Base-by-base conservation (phyloP, 2,888 invertebrate genomes). In the Mimas tiliae region DNA sequence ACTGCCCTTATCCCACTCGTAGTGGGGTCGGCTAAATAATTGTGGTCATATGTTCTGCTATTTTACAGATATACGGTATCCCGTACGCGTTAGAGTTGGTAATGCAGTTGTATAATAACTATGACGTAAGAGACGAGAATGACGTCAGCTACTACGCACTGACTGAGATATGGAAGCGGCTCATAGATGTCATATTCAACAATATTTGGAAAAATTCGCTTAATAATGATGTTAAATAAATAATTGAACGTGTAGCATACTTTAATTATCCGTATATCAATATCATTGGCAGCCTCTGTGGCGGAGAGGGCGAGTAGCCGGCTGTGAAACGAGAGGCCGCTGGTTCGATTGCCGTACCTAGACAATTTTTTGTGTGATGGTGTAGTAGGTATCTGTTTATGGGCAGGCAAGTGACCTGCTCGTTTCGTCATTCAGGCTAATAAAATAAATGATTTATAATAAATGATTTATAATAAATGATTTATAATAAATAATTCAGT, bases 31-130 rank as follows among this genome's bases (percentile, higher is more conserved):
- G n/a, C n/a, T n/a, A 63, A 21, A 6, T 33, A 7, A 9, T 8
- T 48, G 2, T 55, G 45, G 48, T 63, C 16, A 12, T 51, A 33
- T 38, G 11, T 19, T 50, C 67, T 38, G 3, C 3, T 38, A 62
- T n/a, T 66, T 80, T 78, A 42, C 71, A 92, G 91, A 77, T 91
- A 0, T 91, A 87, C 63, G 90, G 90, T 0, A 82, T 92, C 21
- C 90, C 91, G 1, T 91, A 81, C 62, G 83, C 89, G 0, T 62
- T 93, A 74, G 92, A 93, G 71, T 76, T 91, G 21, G 85, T 85
- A 1, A 90, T 93, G 90, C 91, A 91, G 65, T 48, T 79, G 0
- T 90, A 88, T 63, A 14, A 63, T 70, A 4, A n/a, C 47, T 1
- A 6, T 11, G 19, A 47, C 47, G 4, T 11, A 7, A 16, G 7